phyloP scores from a whole-genome alignment of 2,113 vertebrate genomes.

The Pteruthius melanotis region DNA sequence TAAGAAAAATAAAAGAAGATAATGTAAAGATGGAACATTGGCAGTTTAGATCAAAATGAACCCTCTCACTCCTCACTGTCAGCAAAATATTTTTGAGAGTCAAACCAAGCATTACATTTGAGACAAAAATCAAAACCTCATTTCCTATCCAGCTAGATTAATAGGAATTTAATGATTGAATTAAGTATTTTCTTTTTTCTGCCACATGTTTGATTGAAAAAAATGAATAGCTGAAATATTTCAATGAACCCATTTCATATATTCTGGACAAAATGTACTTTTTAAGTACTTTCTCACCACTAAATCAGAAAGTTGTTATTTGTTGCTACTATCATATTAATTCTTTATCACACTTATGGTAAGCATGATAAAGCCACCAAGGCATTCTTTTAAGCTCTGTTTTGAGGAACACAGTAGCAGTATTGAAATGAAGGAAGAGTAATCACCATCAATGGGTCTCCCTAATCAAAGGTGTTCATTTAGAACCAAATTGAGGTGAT shows the following conservation, averaged over 20 bases:
- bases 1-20: not conserved
- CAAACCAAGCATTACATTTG: not conserved
- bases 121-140: not conserved
- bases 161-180: not conserved
- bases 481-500: not conserved
- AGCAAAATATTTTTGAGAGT: not conserved
- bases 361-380: not conserved
- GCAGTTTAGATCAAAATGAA: not conserved
- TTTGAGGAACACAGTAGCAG: not conserved
- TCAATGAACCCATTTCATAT: not conserved
- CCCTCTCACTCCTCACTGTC: not conserved
- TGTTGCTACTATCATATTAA: not conserved
- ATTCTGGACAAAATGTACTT: not conserved
- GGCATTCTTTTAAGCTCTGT: not conserved
- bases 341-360: fast-evolving
- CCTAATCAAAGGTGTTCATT: not conserved
- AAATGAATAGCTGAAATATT: not conserved
- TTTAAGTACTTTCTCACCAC: not conserved
- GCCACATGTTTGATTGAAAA: not conserved
- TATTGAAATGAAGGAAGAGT: not conserved
- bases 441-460: not conserved
- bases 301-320: not conserved
- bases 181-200: not conserved
- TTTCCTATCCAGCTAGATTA: not conserved
- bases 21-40: too few species aligned